Evolutionary conservation across 2,113 vertebrate species (phyloP), one percentile per base, ranked within the genome.

Genomic region (Tautogolabrus adspersus): DNA sequence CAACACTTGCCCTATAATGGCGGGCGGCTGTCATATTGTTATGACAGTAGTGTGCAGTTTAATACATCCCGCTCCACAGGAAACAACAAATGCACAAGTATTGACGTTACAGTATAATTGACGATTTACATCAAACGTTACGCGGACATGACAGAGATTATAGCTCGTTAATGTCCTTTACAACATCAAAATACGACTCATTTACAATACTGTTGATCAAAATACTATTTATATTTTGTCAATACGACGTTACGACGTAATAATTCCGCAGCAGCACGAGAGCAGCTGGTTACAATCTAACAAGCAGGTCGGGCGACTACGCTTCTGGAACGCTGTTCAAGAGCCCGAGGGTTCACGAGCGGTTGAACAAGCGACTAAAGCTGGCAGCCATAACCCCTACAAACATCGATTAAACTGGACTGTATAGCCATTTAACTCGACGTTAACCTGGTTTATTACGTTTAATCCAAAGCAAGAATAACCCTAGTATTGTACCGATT

Each of bases 1-100:
- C 90, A 93, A 90, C 91, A 75, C 86, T 93, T 81, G 59, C 49
- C 87, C 82, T 44, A 88, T 92, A 92, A 93, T 93, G 91, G 92
- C 91, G 92, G 92, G 87, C 87, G 92, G 62, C 82, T 91, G 90
- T 92, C 90, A 91, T 80, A 62, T 69, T 88, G 86, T 80, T 86
- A 75, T 93, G 87, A 91, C 88, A 91, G 77, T 75, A 12, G 76
- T 81, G 52, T 82, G 77, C 22, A 72, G 65, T 81, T 77, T 74
- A 60, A 47, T 60, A 18, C 10, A 16, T 22, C 51, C 18, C 6
- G 1, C 16, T 5, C 1, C 2, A n/a, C 6, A 37, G 8, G 6
- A 52, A 30, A 49, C 18, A 21, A 2, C 0, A 58, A 1, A 23
- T 10, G 9, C 8, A 67, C 2, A 8, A 6, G 30, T 5, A 46